Evolutionary conservation across 2,797 vertebrate species (phyloP).

Genomic region (Brachyalestes nurse): DNA sequence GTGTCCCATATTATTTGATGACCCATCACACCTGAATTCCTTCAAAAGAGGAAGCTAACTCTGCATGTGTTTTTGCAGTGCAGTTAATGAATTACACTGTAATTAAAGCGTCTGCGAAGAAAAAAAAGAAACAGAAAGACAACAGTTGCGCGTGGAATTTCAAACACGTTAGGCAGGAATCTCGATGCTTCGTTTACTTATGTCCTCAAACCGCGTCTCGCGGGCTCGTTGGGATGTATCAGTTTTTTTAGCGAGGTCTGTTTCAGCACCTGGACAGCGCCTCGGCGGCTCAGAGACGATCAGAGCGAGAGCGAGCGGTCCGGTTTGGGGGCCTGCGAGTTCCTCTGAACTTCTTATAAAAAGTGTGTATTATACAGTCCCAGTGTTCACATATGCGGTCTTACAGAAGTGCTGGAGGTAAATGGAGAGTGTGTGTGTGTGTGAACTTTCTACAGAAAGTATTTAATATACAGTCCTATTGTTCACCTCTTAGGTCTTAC

Average conservation of each 20-base stretch:
- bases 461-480: too few species aligned
- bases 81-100: background rate
- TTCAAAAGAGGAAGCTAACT: background rate
- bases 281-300: slow-evolving; percentile 14
- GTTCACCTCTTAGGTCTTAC: too few species aligned
- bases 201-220: background rate
- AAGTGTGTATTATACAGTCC: too few species aligned
- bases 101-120: background rate
- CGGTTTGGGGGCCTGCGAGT: background rate
- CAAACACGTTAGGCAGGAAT: background rate
- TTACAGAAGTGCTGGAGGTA: too few species aligned
- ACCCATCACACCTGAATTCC: background rate
- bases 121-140: background rate
- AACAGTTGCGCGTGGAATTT: too few species aligned
- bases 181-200: background rate
- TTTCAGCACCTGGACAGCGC: slow-evolving; percentile 70
- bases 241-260: too few species aligned
- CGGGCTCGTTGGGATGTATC: background rate
- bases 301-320: too few species aligned
- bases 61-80: background rate
- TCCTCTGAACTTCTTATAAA: background rate
- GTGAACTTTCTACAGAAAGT: too few species aligned
- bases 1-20: background rate
- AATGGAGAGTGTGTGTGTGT: too few species aligned
- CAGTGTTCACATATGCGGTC: too few species aligned